Evolutionary conservation across 37 sponge, comb jelly and placozoan species (phyloP), one percentile per base, ranked within the genome.

Genomic region (Mnemiopsis leidyi): DNA sequence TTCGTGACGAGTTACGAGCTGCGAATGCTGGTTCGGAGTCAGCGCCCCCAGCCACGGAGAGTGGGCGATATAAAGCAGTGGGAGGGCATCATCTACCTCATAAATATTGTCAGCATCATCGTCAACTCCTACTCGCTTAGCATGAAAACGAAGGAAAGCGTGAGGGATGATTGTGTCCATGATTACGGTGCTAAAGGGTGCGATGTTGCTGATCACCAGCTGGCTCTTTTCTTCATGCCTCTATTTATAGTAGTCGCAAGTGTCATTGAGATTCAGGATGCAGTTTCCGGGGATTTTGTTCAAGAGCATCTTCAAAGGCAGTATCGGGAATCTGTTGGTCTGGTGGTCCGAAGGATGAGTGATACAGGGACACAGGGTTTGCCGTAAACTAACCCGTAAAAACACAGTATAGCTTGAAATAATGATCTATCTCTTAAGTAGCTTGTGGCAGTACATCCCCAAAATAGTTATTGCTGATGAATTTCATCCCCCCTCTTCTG

Each of bases 21-120:
- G n/a, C 39, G 29, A 7, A 23, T 28, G 61, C 90, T 85, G 3
- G 1, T 37, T 5, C 9, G 90, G 0, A 39, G 48, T 1, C 90
- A 85, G 35, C 23, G 90, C 38, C 90, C 90, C 61, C 40, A 37
- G 5, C 90, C 90, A 3, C 32, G 61, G 25, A 38, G 90, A 39
- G 33, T 35, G 3, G 30, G 90, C 21, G 39, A 85, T 33, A 85
- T 85, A 9, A 40, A 85, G n/a, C 40, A 38, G n/a, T 85, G 90
- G 90, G 35, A 23, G 24, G 35, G 90, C 3, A 40, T 85, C 61
- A 25, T 85, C 61, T 85, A 85, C 61, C 90, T 85, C 3, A 85
- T 85, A 2, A 85, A 85, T 25, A 85, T 40, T n/a, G 39, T 85
- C 29, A 28, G 90, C 23, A 39, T 16, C 25, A 18, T 85, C 24